Conservation (phyloP, 2,113 vertebrate species). For the Coracopsis vasa region DNA sequence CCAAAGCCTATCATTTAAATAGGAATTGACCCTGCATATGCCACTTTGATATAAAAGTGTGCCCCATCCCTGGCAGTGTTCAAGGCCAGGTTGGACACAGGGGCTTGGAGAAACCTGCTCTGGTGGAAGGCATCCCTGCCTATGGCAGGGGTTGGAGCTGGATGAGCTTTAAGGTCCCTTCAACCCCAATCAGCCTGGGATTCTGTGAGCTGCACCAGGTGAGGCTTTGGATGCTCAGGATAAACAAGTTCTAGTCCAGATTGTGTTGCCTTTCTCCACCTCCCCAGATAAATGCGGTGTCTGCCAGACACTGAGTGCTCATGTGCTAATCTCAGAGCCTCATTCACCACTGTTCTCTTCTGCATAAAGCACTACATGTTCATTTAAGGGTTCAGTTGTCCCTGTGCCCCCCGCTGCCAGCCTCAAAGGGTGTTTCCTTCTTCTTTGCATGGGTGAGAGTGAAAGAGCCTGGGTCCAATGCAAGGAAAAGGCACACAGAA, state of each 20-base stretch:
- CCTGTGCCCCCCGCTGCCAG: background rate
- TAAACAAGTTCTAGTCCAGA: background rate
- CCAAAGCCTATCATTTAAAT: background rate
- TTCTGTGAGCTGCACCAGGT: accelerated
- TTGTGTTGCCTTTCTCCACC: background rate
- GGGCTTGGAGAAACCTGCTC: background rate
- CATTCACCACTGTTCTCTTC: background rate
- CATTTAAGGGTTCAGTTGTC: conserved; percentile 11
- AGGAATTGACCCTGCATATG: background rate
- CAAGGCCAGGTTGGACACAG: background rate
- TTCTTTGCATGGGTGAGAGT: background rate
- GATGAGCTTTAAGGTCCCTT: background rate
- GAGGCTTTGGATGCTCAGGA: background rate
- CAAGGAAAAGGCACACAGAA: background rate
- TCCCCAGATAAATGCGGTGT: background rate
- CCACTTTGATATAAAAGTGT: background rate
- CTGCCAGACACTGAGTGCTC: conserved; percentile 32
- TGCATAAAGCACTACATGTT: conserved; percentile 34
- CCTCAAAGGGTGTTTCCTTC: accelerated
- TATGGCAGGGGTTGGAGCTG: too few relatives aligned
- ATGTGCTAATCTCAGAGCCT: conserved; percentile 48
- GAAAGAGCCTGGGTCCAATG: background rate
- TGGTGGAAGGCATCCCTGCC: background rate
- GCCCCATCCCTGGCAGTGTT: background rate
- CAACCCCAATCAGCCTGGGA: background rate